Base-by-base conservation (phyloP, 2,797 vertebrate species). In the Argentina silus region DNA sequence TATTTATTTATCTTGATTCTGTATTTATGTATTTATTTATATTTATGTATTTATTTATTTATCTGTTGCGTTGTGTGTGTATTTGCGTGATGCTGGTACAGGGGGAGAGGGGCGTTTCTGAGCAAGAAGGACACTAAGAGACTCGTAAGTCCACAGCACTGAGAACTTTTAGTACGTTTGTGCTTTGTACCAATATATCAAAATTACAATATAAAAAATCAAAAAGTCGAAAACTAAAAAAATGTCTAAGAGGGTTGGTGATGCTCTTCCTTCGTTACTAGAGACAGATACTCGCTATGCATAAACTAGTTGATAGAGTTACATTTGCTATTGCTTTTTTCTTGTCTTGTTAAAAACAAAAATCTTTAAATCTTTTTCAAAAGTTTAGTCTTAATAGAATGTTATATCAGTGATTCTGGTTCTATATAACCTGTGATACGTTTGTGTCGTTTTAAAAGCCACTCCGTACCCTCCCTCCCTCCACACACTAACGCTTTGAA, bases 331-430 rank as follows among this genome's bases (percentile, higher is more conserved):
- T 98, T 98, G 98, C 97, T 98, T 99, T 95, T 94, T 99, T 99
- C 97, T 98, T 98, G 98, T 99, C 97, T 99, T 99, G 98, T 98
- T 98, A 97, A 96, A 98, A 95, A 96, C 27, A 62, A 89, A 97
- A 98, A 97, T 96, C 97, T 98, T 98, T 93, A 94, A 94, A 93
- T 95, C 94, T 95, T 95, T 95, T 99, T 98, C 97, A 99, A 98
- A 97, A 98, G 96, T 99, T 99, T 98, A 99, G 97, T 99, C 98
- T 98, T 98, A 98, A 97, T 98, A 97, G 97, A 98, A 99, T 95
- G 98, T 99, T 98, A 98, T 98, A 98, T 98, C 97, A 95, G 97
- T 99, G 90, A 94, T 96, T 99, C 97, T 98, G 97, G 97, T 99
- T 99, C 96, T 98, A 97, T 99, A 98, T 99, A 98, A 97, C 96